Conservation (phyloP, 1,140 invertebrate species). For the Drosophila novamexicana region DNA sequence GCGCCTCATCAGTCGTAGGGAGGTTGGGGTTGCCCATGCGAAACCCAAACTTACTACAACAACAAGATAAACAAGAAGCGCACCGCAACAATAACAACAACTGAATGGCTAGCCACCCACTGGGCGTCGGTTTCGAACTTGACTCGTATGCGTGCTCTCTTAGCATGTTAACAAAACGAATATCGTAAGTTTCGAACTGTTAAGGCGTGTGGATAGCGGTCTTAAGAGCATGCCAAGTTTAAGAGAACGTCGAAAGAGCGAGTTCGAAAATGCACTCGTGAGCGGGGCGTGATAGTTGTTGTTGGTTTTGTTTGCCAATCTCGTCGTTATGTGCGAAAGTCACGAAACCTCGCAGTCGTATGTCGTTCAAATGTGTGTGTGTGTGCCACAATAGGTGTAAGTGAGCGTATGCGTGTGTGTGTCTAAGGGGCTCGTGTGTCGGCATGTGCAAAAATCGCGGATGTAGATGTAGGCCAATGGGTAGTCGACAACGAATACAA, state of each 20-base stretch:
- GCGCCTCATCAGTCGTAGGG: constrained; percentile 9
- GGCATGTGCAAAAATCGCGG: constrained; percentile 72
- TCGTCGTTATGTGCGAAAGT: constrained; percentile 47
- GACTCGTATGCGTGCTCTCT: constrained; percentile 18
- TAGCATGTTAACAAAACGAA: constrained; percentile 50
- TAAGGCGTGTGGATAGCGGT: neutral
- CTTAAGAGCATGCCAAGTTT: constrained; percentile 70
- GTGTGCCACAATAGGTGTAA: neutral
- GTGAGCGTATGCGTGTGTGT: constrained; percentile 9
- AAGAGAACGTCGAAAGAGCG: constrained; percentile 44
- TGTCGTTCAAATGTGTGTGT: neutral
- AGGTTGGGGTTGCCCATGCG: constrained; percentile 2
- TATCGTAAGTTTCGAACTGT: constrained; percentile 57
- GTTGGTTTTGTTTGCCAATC: constrained; percentile 12
- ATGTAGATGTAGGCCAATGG: constrained; percentile 81
- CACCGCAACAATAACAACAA: constrained; percentile 36
- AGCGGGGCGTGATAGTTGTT: constrained; percentile 24
- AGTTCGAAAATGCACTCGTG: constrained; percentile 62
- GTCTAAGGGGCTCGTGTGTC: constrained; percentile 46
- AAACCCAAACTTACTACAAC: constrained; percentile 19
- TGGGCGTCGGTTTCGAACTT: constrained; percentile 42
- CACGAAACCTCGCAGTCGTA: constrained; percentile 42
- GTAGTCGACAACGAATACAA: constrained; percentile 61
- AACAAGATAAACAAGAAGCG: constrained; percentile 28
- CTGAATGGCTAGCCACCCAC: constrained; percentile 5